Evolutionary conservation across 1,140 invertebrate genomes (phyloP).

Genomic region (Cotesia vestalis): DNA sequence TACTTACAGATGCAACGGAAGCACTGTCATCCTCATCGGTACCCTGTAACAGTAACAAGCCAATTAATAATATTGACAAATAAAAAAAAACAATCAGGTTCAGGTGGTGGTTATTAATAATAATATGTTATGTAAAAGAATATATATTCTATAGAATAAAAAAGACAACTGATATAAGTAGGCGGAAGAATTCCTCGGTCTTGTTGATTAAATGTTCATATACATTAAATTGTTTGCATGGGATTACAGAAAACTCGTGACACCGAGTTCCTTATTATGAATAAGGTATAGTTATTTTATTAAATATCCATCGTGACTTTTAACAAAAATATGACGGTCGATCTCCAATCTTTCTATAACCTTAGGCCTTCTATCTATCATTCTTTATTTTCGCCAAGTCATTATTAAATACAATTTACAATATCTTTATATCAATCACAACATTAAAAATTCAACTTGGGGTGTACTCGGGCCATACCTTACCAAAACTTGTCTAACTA

Average conservation of each 20-base stretch:
- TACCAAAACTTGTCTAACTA: no score
- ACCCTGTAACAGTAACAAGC: constrained; percentile 70
- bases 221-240: constrained; percentile 63
- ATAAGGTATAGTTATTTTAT: constrained; percentile 39
- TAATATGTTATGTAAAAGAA: background rate
- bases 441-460: no score
- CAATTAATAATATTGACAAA: constrained; percentile 44
- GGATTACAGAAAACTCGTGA: constrained; percentile 39
- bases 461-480: no score
- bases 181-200: constrained; percentile 44
- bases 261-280: constrained; percentile 48
- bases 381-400: constrained; percentile 47
- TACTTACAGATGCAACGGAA: constrained; percentile 75
- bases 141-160: background rate
- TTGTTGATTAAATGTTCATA: constrained; percentile 60
- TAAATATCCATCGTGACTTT: constrained; percentile 52
- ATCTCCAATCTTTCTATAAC: no score
- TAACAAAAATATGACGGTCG: constrained; percentile 39
- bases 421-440: constrained; percentile 57
- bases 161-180: constrained; percentile 3
- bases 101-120: no score
- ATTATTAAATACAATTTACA: constrained; percentile 48
- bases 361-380: background rate
- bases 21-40: constrained; percentile 76
- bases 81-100: background rate